Conservation (phyloP, 2,888 invertebrate genomes). For the Oeneis ivallda region DNA sequence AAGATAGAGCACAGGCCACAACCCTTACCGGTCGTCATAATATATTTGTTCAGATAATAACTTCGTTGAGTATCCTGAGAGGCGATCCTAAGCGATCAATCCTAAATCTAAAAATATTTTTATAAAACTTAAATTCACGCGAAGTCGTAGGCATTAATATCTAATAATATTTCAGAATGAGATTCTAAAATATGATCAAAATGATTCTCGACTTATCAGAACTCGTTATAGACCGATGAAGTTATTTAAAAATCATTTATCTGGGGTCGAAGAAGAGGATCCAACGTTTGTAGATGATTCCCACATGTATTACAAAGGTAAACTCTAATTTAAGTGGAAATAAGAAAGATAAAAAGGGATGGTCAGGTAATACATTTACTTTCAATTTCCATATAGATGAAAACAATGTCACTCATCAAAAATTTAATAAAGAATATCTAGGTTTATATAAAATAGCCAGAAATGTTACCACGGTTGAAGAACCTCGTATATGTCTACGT, state of each 20-base stretch:
- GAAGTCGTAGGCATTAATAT: too few species aligned
- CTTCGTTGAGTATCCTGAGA: too few species aligned
- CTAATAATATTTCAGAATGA: slow-evolving; percentile 52
- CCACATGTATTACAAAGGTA: slow-evolving; percentile 74
- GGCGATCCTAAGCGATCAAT: too few species aligned
- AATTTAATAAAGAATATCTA: slow-evolving; percentile 67
- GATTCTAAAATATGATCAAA: slow-evolving; percentile 66
- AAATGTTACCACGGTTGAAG: slow-evolving; percentile 69
- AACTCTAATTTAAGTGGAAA: not conserved
- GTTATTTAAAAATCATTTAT: slow-evolving; percentile 70
- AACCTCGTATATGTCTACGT: slow-evolving; percentile 65
- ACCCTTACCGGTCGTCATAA: too few species aligned
- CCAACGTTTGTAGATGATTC: slow-evolving; percentile 73
- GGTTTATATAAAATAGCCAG: slow-evolving; percentile 64
- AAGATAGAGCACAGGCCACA: too few species aligned
- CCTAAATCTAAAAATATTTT: too few species aligned
- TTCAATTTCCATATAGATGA: slow-evolving; percentile 54
- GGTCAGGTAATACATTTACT: not conserved
- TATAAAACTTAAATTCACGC: too few species aligned
- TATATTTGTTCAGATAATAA: too few species aligned
- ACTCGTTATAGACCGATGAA: slow-evolving; percentile 76
- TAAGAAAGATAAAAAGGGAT: not conserved
- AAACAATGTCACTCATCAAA: slow-evolving; percentile 62
- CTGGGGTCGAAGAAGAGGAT: slow-evolving; percentile 66
- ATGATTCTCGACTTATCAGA: slow-evolving; percentile 70